Evolutionary conservation across 2,113 vertebrate species (phyloP).

Genomic region (Chionomys nivalis): DNA sequence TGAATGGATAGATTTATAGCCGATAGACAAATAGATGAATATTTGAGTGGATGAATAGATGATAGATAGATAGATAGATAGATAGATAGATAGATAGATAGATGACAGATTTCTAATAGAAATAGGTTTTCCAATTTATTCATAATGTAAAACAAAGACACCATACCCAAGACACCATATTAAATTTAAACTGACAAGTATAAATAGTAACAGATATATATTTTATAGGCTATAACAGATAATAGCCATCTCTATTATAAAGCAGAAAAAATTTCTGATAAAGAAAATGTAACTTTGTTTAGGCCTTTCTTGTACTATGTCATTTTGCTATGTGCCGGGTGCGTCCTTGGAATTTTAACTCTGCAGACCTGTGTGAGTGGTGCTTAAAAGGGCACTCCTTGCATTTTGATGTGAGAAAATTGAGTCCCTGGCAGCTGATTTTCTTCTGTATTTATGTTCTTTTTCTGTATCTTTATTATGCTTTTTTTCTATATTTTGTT

Average conservation of each 20-base stretch:
- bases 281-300: background rate
- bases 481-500: background rate
- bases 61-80: background rate
- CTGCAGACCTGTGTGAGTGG: background rate
- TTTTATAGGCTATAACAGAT: background rate
- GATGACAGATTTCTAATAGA: background rate
- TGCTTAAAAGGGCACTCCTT: background rate
- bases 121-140: background rate
- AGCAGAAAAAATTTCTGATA: background rate
- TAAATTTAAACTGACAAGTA: background rate
- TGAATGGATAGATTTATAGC: background rate
- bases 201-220: constrained; percentile 12
- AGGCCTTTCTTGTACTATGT: background rate
- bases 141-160: background rate
- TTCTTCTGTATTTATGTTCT: background rate
- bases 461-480: background rate
- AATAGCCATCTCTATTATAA: background rate
- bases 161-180: background rate
- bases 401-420: background rate
- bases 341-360: background rate
- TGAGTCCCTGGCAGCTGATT: background rate
- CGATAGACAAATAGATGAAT: background rate
- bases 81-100: background rate
- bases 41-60: background rate
- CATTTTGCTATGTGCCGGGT: background rate